phyloP scores from a whole-genome alignment of 2,113 vertebrate species.

The Thalassarche chlororhynchos region DNA sequence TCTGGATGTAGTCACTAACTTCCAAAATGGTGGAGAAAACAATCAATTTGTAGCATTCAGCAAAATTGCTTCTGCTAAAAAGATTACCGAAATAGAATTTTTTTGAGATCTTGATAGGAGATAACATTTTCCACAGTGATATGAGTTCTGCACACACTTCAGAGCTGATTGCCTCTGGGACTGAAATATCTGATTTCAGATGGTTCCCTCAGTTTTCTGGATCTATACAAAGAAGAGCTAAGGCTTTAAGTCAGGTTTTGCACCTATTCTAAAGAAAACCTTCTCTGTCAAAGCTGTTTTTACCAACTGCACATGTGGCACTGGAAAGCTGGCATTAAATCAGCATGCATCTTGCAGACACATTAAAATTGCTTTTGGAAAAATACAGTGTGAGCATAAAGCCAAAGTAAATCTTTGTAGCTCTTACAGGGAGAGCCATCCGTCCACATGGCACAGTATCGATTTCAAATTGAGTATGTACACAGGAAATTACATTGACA shows the following conservation, averaged over 20 bases:
- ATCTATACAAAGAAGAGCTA: not conserved
- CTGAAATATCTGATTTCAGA: not conserved
- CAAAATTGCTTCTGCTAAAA: not conserved
- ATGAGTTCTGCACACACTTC: not conserved
- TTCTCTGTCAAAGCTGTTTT: not conserved
- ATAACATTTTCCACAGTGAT: not conserved
- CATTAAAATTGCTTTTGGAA: not conserved
- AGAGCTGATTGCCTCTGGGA: not conserved
- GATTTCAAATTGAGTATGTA: not conserved
- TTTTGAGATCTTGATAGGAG: not conserved
- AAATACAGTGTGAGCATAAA: not conserved
- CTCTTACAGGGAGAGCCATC: not conserved
- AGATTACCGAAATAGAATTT: not conserved
- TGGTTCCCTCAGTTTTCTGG: not conserved
- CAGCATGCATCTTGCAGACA: not conserved
- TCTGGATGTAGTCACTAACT: not conserved
- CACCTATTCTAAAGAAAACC: not conserved
- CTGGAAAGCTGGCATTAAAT: not conserved
- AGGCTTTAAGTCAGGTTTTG: not conserved
- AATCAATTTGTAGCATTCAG: not conserved
- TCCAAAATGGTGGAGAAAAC: not conserved
- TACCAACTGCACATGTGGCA: not conserved
- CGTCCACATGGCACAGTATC: not conserved
- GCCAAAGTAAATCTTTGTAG: not conserved
- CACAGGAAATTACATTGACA: not conserved